These are phyloP conservation scores for Diarsia mendica DNA, from an alignment of 2,888 invertebrate genomes.

Conservation along the genomic window DNA sequence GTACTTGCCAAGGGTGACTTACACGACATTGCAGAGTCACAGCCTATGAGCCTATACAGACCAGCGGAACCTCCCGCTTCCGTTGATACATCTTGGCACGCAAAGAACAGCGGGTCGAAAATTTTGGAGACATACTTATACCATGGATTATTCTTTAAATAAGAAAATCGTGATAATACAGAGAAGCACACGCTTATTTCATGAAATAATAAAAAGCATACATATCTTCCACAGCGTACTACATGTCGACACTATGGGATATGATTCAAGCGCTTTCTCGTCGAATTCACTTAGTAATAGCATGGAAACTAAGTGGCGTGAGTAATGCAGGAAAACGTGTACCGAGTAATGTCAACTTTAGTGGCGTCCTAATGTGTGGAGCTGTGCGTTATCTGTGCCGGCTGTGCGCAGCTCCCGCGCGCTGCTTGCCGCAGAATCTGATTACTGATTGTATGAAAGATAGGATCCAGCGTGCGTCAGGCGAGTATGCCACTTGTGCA, in stretches of 20 bases:
- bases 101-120: neutral
- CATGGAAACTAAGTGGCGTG: constrained; percentile 62
- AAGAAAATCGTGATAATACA: neutral
- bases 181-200: constrained; percentile 9
- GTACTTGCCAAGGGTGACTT: constrained; percentile 48
- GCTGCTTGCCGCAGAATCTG: constrained; percentile 63
- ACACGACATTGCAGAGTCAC: constrained; percentile 31
- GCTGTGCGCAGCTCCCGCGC: constrained; percentile 73
- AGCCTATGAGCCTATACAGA: constrained; percentile 8
- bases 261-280: constrained; percentile 74
- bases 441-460: constrained; percentile 68
- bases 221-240: constrained; percentile 36
- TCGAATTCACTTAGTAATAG: constrained; percentile 66
- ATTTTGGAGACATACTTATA: neutral
- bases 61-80: neutral
- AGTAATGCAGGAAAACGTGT: constrained; percentile 74
- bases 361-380: constrained; percentile 75
- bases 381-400: constrained; percentile 74
- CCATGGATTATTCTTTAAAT: constrained; percentile 1
- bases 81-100: constrained; percentile 1
- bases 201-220: constrained; percentile 17
- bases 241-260: constrained; percentile 37
- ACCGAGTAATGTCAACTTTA: constrained; percentile 74
- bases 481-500: constrained; percentile 52
- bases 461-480: constrained; percentile 53